A percentile compares a stretch with the other conserved stretches of the same genome.
Evolutionary conservation across 64 coral and sea anemone species (phyloP).

Genomic region (Orbicella faveolata): DNA sequence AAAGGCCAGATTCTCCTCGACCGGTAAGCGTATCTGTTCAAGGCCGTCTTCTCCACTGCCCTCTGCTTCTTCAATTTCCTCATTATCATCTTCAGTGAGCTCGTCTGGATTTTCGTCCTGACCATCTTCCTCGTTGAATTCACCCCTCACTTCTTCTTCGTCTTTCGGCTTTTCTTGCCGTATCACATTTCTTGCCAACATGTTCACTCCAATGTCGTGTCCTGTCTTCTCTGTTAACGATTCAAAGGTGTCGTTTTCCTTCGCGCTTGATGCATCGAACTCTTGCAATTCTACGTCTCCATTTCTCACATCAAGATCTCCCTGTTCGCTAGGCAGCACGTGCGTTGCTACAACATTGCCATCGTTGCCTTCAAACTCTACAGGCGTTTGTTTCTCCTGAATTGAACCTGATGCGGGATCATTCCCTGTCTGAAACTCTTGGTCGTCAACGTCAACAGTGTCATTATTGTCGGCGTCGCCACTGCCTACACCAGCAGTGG

Average conservation of each 20-base stretch:
- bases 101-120: neutral
- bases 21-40: neutral
- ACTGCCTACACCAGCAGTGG: neutral
- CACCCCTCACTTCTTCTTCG: neutral
- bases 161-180: neutral
- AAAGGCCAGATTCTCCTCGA: neutral
- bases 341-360: too few relatives aligned
- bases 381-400: neutral
- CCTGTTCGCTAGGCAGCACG: too few relatives aligned
- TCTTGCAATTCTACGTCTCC: too few relatives aligned
- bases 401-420: neutral
- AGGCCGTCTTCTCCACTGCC: neutral
- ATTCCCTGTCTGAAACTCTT: neutral
- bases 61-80: neutral
- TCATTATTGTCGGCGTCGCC: neutral
- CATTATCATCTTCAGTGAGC: neutral
- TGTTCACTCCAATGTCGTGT: neutral
- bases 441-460: neutral
- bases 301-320: too few relatives aligned
- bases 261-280: too few relatives aligned
- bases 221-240: neutral
- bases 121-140: neutral
- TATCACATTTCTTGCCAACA: neutral
- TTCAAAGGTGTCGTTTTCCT: too few relatives aligned
- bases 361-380: too few relatives aligned